Percentiles rank a stretch among this genome's conserved stretches.
phyloP scores from a whole-genome alignment of 2,113 vertebrate genomes.

The Fregetta grallaria region DNA sequence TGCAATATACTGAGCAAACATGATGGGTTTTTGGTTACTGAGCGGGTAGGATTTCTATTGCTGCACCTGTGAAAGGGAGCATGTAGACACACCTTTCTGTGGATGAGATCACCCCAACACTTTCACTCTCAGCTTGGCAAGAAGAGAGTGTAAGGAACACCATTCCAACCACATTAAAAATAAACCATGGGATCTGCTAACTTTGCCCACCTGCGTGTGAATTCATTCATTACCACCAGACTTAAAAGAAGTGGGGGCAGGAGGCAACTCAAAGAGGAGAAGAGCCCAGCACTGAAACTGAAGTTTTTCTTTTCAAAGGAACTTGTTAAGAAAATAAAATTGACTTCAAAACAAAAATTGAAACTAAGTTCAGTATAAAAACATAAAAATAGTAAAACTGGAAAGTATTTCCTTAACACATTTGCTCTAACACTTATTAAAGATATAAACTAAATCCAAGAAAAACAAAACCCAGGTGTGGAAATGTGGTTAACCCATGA shows the following conservation, averaged over 20 bases:
- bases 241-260: conserved; percentile 37
- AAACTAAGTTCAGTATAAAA: conserved; percentile 26
- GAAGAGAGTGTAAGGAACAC: not conserved
- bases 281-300: not conserved
- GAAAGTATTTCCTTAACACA: conserved; percentile 61
- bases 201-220: conserved; percentile 37
- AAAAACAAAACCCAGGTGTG: conserved; percentile 67
- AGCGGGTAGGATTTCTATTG: not conserved
- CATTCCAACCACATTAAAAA: conserved; percentile 25
- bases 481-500: conserved; percentile 41
- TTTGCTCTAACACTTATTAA: conserved; percentile 60
- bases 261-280: not conserved
- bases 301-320: conserved; percentile 53
- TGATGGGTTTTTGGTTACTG: not conserved
- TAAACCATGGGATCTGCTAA: conserved; percentile 20
- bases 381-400: conserved; percentile 67
- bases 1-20: not conserved
- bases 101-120: conserved; percentile 57
- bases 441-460: conserved; percentile 61
- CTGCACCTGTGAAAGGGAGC: conserved; percentile 57
- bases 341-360: conserved; percentile 58
- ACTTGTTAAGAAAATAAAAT: conserved; percentile 64
- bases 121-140: conserved; percentile 40
- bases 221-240: conserved; percentile 46
- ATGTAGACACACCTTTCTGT: conserved; percentile 8